Evolutionary conservation across 35 echinoderm and acorn worm genomes (phyloP), one percentile per base, ranked within the genome.

Genomic region (Hemicentrotus pulcherrimus): DNA sequence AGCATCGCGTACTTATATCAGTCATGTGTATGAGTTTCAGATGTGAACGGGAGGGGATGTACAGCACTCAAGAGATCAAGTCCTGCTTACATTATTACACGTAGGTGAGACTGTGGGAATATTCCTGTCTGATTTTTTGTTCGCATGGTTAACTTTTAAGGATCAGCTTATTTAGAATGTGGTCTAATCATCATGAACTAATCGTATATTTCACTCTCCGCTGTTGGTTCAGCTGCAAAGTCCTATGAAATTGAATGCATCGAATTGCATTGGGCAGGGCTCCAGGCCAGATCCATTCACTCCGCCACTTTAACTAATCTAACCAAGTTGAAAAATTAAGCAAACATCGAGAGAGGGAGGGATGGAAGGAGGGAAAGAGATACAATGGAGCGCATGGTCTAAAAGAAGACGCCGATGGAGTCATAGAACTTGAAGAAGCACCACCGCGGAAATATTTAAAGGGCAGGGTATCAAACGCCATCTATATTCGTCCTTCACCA

Each of bases 311-410:
- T 78, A 78, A n/a, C 65, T 78, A 78, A 78, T 78, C 65, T 78
- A 78, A 78, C 65, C 65, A 78, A 78, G 65, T 78, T 78, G 65
- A 78, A 78, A 78, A 78, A 78, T n/a, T 78, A 78, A 78, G 65
- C 65, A 78, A 78, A 78, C 65, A 78, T 7, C 6, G 6, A n/a
- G 65, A 78, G 22, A 6, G 19, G 65, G 2, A 78, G 65, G 19
- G 65, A 78, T 59, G 16, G 52, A 59, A 41, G 11, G 16, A 59
- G 52, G 52, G 19, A 70, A n/a, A 78, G 65, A 78, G 19, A 78
- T 78, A 22, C 65, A 24, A 24, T 70, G 18, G 19, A 78, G 65
- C 65, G 24, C 65, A 28, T 28, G 5, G 24, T n/a, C 24, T 28
- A 78, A 28, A 78, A 78, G 65, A 78, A 78, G 19, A 78, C 24